Evolutionary conservation across 1,140 invertebrate species (phyloP).

Genomic region (Brachionus angularis): DNA sequence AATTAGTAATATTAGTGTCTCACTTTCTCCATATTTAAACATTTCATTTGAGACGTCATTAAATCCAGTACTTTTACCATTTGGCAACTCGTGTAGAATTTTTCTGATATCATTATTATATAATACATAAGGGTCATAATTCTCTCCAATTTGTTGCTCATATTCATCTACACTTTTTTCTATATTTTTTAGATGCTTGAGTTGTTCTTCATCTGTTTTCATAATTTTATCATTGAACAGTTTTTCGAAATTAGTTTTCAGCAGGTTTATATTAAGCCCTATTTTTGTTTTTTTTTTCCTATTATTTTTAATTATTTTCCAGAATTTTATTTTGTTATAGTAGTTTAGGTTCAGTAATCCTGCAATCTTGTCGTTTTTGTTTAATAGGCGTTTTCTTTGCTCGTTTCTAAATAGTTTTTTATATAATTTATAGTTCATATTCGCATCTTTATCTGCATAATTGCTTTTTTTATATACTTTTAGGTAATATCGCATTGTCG

Average conservation of each 20-base stretch:
- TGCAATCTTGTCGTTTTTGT: slow-evolving; percentile 4
- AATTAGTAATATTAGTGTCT: background rate
- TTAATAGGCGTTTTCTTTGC: no score
- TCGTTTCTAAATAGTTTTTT: no score
- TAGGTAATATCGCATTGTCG: background rate
- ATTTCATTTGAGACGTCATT: slow-evolving; percentile 12
- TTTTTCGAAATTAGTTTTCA: background rate
- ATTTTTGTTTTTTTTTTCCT: slow-evolving; percentile 8
- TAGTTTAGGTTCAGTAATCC: background rate
- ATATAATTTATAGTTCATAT: no score
- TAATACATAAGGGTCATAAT: background rate
- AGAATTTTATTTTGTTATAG: background rate
- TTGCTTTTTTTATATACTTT: background rate
- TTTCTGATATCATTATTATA: background rate
- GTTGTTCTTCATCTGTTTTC: background rate
- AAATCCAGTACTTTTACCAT: slow-evolving; percentile 1
- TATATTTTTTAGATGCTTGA: background rate
- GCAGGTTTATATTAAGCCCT: background rate
- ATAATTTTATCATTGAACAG: slow-evolving; percentile 14
- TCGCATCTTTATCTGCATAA: no score
- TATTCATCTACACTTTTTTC: slow-evolving; percentile 1
- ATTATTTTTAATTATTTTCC: slow-evolving; percentile 10
- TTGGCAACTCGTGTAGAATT: background rate
- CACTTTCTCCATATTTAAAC: slow-evolving; percentile 4
- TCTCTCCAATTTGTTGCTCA: background rate